Conservation (phyloP, 2,797 vertebrate genomes). For the Myiotriccus ornatus region DNA sequence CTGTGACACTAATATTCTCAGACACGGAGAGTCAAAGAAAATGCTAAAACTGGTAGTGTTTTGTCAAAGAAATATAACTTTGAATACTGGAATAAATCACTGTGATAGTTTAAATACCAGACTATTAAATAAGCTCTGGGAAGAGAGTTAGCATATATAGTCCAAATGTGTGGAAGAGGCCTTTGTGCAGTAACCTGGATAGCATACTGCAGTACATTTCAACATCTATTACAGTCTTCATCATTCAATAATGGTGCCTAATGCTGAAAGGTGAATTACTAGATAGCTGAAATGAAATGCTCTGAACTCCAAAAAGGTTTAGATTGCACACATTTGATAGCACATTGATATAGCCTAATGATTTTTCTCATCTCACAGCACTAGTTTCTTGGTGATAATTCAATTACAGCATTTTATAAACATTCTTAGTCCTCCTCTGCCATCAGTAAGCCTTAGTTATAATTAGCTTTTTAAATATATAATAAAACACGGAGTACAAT, state of each 20-base stretch:
- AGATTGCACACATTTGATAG: neutral
- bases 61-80: neutral
- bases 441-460: neutral
- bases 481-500: neutral
- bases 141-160: neutral
- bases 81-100: neutral
- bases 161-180: neutral
- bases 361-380: neutral
- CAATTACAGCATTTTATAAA: neutral
- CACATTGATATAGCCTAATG: neutral
- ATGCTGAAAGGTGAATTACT: neutral
- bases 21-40: neutral
- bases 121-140: neutral
- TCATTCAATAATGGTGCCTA: neutral
- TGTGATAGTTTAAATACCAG: neutral
- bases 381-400: neutral
- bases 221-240: neutral
- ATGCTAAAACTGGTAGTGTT: neutral
- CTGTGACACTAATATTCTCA: neutral
- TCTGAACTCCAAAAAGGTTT: neutral
- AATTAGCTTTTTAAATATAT: neutral
- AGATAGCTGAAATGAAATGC: neutral
- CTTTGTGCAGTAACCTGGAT: neutral
- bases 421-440: neutral
- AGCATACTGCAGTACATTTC: neutral